Conservation (phyloP, 2,888 invertebrate species). For the Bellardia bayeri region DNA sequence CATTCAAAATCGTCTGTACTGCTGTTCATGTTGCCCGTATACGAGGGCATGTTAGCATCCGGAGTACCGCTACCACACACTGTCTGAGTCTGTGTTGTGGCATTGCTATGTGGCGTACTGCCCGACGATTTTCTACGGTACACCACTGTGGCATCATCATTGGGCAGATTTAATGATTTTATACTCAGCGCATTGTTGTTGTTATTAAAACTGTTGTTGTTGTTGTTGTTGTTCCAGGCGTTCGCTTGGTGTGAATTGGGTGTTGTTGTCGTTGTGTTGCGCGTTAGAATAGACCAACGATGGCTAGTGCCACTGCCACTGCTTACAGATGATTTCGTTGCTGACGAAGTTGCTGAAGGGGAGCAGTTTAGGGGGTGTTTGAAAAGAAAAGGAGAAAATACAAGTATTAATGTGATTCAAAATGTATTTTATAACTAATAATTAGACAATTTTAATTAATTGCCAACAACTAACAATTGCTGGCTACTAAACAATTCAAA, state of each 20-base stretch:
- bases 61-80: constrained; percentile 74
- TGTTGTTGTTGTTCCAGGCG: constrained; percentile 75
- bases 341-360: constrained; percentile 21
- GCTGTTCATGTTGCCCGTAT: constrained; percentile 77
- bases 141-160: constrained; percentile 82
- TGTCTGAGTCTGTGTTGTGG: constrained; percentile 34
- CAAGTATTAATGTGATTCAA: too few species aligned
- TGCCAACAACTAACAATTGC: too few species aligned
- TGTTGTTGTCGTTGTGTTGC: constrained; percentile 73
- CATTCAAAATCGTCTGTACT: constrained; percentile 85
- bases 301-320: constrained; percentile 75
- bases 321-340: constrained; percentile 75
- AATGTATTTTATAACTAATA: too few species aligned
- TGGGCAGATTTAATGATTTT: constrained; percentile 82
- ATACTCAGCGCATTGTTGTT: constrained; percentile 79
- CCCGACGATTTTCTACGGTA: constrained; percentile 84
- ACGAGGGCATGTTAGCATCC: constrained; percentile 70
- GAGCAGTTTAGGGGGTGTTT: not conserved
- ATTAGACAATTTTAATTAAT: too few species aligned
- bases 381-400: too few species aligned
- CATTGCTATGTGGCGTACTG: constrained; percentile 78
- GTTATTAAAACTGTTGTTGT: constrained; percentile 78
- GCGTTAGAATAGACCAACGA: constrained; percentile 81
- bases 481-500: too few species aligned
- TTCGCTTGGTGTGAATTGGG: constrained; percentile 61